These are phyloP conservation scores for Pithys albifrons DNA, from an alignment of 2,113 vertebrate species.

Conservation along the genomic window DNA sequence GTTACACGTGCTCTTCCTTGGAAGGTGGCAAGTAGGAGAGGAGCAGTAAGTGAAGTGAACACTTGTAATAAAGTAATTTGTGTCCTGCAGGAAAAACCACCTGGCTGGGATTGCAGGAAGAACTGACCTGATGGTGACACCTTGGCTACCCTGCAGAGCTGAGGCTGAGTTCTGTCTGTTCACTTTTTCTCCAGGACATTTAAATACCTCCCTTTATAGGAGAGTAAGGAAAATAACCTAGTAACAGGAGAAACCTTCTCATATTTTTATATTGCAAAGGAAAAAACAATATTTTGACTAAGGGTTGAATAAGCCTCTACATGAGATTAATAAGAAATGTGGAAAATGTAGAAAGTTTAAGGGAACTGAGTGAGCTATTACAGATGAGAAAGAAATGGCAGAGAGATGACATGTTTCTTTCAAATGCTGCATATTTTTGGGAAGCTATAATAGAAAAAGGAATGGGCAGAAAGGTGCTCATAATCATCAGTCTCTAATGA, in stretches of 20 bases:
- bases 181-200: not conserved
- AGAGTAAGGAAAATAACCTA: not conserved
- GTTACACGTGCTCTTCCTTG: not conserved
- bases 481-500: not conserved
- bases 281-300: not conserved
- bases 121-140: not conserved
- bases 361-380: not conserved
- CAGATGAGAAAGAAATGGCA: not conserved
- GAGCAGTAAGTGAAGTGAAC: not conserved
- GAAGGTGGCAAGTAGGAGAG: not conserved
- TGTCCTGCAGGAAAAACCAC: not conserved
- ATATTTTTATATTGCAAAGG: not conserved
- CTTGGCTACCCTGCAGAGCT: not conserved
- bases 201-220: not conserved
- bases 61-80: not conserved
- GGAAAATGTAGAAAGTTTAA: not conserved
- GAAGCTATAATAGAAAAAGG: not conserved
- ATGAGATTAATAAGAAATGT: not conserved
- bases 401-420: not conserved
- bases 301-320: not conserved
- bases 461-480: not conserved
- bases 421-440: not conserved
- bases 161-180: not conserved
- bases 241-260: not conserved
- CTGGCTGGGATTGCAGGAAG: not conserved